Percentiles rank a stretch among this genome's conserved stretches.
Conservation (phyloP, 2,888 invertebrate genomes). For the Drosophila fungiperda region DNA sequence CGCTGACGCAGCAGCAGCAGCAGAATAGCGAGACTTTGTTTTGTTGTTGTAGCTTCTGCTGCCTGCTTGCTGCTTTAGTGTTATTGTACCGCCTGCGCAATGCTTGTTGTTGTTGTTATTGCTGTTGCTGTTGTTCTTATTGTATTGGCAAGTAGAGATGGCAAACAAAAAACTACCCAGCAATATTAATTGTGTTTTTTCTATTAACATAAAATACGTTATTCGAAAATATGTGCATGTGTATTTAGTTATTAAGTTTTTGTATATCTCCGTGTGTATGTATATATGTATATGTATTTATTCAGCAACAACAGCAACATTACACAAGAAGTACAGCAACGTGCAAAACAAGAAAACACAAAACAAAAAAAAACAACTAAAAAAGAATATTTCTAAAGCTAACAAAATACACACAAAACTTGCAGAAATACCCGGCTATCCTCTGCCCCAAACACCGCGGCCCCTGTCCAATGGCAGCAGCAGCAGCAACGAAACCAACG, state of each 20-base stretch:
- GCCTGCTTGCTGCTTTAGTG: constrained; percentile 39
- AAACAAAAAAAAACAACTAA: constrained; percentile 40
- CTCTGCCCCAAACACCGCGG: constrained; percentile 1
- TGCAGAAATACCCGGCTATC: constrained; percentile 73
- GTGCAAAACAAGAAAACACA: constrained; percentile 68
- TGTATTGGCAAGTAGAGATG: constrained; percentile 28
- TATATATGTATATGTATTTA: constrained; percentile 48
- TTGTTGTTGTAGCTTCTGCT: constrained; percentile 43
- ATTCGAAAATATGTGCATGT: constrained; percentile 18
- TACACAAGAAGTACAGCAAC: constrained; percentile 71
- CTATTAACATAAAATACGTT: constrained; percentile 73
- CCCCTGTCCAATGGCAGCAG: constrained; percentile 61
- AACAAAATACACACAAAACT: constrained; percentile 79
- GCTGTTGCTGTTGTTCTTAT: constrained; percentile 43
- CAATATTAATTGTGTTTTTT: constrained; percentile 77
- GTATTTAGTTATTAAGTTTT: constrained; percentile 10
- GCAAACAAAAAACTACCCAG: constrained; percentile 67
- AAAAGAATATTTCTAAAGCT: constrained; percentile 75
- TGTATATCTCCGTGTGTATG: constrained; percentile 19
- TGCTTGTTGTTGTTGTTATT: constrained; percentile 46
- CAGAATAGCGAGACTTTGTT: constrained; percentile 40
- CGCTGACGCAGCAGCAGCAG: constrained; percentile 56
- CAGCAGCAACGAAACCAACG: constrained; percentile 50
- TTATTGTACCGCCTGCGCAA: constrained; percentile 55
- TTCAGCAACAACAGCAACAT: constrained; percentile 47